Conservation (phyloP, 2,888 invertebrate genomes). For the Abrostola triplasia region DNA sequence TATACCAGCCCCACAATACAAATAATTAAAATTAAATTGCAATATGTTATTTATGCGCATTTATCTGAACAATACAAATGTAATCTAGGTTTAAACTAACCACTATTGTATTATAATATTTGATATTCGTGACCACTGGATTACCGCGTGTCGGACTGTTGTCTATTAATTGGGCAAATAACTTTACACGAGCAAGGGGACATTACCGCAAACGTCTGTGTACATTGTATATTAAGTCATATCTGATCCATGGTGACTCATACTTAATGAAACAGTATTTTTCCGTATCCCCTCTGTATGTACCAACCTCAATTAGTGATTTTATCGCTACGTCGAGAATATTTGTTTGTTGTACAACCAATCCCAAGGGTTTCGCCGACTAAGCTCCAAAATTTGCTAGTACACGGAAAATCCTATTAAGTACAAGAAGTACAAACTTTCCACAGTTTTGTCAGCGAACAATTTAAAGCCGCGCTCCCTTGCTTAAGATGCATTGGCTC, state of each 20-base stretch:
- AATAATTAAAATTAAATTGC: too few species aligned
- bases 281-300: conserved; percentile 11
- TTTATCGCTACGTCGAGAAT: conserved; percentile 32
- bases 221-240: conserved; percentile 11
- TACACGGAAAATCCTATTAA: conserved; percentile 57
- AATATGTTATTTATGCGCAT: conserved; percentile 31
- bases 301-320: conserved; percentile 36
- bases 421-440: conserved; percentile 60
- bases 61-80: conserved; percentile 23
- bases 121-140: conserved; percentile 4
- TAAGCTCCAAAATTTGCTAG: conserved; percentile 59
- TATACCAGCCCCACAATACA: too few species aligned
- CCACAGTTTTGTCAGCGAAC: conserved; percentile 72
- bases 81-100: conserved; percentile 23
- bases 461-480: conserved; percentile 79
- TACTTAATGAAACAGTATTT: conserved; percentile 29
- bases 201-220: not conserved
- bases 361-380: conserved; percentile 43
- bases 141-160: conserved; percentile 2
- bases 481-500: conserved; percentile 87
- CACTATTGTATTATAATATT: conserved; percentile 19
- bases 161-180: conserved; percentile 11
- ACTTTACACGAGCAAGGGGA: not conserved
- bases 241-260: conserved; percentile 23
- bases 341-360: conserved; percentile 45